phyloP scores from a whole-genome alignment of 2,113 vertebrate species.

The Heterochromis multidens region DNA sequence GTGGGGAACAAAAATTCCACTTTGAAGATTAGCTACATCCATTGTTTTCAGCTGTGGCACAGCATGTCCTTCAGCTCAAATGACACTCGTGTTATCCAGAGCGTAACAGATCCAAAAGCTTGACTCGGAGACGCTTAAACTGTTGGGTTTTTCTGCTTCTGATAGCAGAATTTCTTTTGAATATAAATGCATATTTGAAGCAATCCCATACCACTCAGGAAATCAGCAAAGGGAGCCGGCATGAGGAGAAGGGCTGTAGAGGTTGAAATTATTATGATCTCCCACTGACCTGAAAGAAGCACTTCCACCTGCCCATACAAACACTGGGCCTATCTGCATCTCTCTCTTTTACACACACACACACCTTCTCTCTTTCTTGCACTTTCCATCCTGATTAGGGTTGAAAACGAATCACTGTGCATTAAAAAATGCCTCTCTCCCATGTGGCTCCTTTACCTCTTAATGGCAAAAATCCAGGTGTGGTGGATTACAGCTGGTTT shows the following conservation, averaged over 20 bases:
- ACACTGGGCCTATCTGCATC: not conserved
- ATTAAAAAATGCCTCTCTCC: not conserved
- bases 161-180: not conserved
- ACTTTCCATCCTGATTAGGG: constrained; percentile 11
- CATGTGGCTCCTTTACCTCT: constrained; percentile 23
- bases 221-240: not conserved
- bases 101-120: constrained; percentile 8
- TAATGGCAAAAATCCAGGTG: constrained; percentile 46
- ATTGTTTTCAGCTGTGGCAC: constrained; percentile 23
- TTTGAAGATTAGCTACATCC: constrained; percentile 1
- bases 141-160: not conserved
- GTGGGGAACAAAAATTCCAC: constrained; percentile 3
- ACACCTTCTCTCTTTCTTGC: not conserved
- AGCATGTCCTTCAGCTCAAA: constrained; percentile 11
- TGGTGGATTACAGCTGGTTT: constrained; percentile 59
- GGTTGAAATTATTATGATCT: not conserved
- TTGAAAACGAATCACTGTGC: not conserved
- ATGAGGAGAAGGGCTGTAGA: not conserved
- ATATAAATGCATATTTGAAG: constrained; percentile 27
- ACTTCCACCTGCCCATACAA: not conserved
- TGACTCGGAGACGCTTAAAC: not conserved
- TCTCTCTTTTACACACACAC: not conserved
- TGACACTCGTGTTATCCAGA: not conserved
- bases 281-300: constrained; percentile 1
- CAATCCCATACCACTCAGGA: constrained; percentile 25